These are phyloP conservation scores for Ailurus styani DNA, from an alignment of 2,113 vertebrate species.

Conservation along the genomic window DNA sequence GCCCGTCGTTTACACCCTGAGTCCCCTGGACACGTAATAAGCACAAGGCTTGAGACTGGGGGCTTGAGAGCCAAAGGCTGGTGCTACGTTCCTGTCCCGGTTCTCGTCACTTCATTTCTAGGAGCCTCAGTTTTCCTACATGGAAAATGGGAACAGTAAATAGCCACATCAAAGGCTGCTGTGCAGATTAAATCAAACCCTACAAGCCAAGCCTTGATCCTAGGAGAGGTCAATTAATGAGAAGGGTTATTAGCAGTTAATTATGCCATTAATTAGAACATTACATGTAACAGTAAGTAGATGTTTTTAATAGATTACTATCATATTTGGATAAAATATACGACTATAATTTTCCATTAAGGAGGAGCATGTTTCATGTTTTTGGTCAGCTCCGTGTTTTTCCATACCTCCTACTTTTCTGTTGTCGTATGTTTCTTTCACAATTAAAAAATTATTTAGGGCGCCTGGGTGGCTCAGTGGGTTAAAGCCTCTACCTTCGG, in stretches of 20 bases:
- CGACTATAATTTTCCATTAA: not conserved
- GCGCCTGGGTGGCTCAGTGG: no score
- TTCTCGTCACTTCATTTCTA: not conserved
- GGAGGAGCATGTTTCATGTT: not conserved
- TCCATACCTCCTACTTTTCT: not conserved
- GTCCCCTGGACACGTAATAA: not conserved
- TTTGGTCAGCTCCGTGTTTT: not conserved
- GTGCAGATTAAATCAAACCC: not conserved
- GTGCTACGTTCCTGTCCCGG: no score
- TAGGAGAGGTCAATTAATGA: not conserved
- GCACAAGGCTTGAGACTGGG: accelerated
- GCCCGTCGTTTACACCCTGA: not conserved
- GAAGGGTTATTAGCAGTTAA: not conserved
- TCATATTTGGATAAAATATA: not conserved
- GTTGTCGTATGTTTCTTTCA: not conserved
- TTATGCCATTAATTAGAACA: not conserved
- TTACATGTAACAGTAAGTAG: not conserved
- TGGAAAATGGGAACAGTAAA: not conserved
- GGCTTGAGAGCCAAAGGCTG: not conserved
- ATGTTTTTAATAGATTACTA: not conserved
- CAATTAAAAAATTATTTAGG: not conserved
- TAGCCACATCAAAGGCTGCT: not conserved
- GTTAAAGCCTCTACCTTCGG: no score
- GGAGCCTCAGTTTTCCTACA: not conserved
- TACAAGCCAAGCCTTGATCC: not conserved